These are phyloP conservation scores for Papilio polyxenes DNA, from an alignment of 1,140 invertebrate species.

Conservation along the genomic window DNA sequence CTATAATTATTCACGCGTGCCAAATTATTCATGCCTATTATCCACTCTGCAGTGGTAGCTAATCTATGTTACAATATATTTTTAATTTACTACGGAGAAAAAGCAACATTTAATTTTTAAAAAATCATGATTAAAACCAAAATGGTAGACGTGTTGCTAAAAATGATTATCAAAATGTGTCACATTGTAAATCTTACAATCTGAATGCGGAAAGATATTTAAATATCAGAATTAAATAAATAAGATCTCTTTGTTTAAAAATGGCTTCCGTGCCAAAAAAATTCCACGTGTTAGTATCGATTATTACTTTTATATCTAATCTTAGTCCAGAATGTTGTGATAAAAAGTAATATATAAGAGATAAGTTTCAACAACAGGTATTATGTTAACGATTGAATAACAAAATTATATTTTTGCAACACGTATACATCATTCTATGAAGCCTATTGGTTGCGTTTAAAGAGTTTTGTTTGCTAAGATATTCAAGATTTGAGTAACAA, in stretches of 20 bases:
- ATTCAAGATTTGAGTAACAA: too few species aligned
- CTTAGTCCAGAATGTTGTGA: constrained; percentile 9
- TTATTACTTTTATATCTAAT: constrained; percentile 26
- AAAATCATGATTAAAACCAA: too few species aligned
- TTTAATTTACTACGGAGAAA: not conserved
- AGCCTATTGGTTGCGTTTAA: not conserved
- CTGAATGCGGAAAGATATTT: not conserved
- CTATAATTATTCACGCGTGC: constrained; percentile 20
- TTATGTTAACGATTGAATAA: constrained; percentile 22
- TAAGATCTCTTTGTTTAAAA: constrained; percentile 2
- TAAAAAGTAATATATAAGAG: constrained; percentile 18
- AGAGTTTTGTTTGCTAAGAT: too few species aligned
- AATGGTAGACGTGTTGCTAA: not conserved
- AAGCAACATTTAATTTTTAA: too few species aligned
- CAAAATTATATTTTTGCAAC: not conserved
- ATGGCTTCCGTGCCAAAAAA: constrained; percentile 14
- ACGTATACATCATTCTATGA: not conserved
- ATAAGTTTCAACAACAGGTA: constrained; percentile 3
- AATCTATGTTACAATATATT: not conserved
- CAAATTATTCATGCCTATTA: not conserved
- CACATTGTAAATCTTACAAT: not conserved
- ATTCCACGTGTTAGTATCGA: constrained; percentile 17
- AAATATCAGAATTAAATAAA: not conserved
- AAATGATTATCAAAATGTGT: not conserved
- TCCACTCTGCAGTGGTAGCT: not conserved